phyloP scores from a whole-genome alignment of 53 echinoderm and acorn worm species.

The Actinopyga echinites region DNA sequence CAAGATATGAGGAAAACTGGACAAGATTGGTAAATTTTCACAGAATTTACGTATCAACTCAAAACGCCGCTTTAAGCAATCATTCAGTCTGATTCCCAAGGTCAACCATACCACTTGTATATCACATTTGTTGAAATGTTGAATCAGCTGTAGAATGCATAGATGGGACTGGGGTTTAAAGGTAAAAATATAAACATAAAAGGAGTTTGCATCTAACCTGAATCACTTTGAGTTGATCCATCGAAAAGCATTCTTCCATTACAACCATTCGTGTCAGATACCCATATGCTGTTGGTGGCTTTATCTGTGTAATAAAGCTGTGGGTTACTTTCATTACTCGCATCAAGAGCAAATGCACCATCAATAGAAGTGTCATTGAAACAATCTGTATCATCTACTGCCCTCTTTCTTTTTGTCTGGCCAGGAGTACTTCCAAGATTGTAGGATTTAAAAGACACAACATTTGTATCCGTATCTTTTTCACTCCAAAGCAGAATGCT shows the following conservation, averaged over 20 bases:
- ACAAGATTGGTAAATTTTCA: too few species aligned
- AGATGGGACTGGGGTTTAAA: too few species aligned
- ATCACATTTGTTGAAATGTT: too few species aligned
- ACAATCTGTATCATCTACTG: background rate
- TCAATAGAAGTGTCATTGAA: background rate
- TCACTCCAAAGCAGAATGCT: slow-evolving; percentile 81
- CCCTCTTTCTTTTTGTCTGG: background rate
- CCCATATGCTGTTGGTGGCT: slow-evolving; percentile 62
- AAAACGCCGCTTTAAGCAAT: too few species aligned
- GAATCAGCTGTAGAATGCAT: too few species aligned
- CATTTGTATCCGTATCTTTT: background rate
- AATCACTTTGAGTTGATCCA: slow-evolving; percentile 55
- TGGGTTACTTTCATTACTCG: slow-evolving; percentile 40
- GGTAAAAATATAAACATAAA: background rate
- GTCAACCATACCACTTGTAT: too few species aligned
- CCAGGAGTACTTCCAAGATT: background rate
- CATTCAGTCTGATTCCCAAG: too few species aligned
- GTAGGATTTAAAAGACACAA: background rate
- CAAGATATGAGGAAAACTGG: too few species aligned
- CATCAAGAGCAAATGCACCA: slow-evolving; percentile 65
- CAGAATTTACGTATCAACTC: too few species aligned
- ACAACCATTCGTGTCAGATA: slow-evolving; percentile 66
- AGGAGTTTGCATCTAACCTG: slow-evolving; percentile 48
- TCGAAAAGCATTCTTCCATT: slow-evolving; percentile 59
- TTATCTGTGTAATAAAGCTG: slow-evolving; percentile 59